Base-by-base conservation (phyloP, 1,140 invertebrate species). In the Diuraphis noxia region DNA sequence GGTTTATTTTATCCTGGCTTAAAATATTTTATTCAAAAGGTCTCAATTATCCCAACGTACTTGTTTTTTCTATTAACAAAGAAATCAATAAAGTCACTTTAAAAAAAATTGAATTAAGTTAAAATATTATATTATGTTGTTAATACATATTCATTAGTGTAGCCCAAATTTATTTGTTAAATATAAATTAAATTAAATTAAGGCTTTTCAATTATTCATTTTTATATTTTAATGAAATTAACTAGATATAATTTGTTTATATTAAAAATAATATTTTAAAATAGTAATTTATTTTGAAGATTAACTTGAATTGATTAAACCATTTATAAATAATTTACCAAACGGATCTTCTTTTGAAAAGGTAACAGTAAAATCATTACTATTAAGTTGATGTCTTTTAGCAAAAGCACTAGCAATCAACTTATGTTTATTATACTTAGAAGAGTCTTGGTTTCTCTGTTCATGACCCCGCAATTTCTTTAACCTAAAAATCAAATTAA, bases 401-500 rank as follows among this genome's bases (percentile, higher is more conserved):
- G 97, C 96, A 95, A 97, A 98, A 3, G 97, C 97, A 93, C 97
- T 96, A 21, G 97, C 97, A 88, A 99, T 98, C 40, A 98, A 96
- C 94, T 98, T 97, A 93, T 98, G 97, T 93, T 98, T 98, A 93
- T 97, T 97, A 92, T 97, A 94, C 93, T 96, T 96, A 63, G 96
- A 94, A 38, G 96, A 96, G 92, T 96, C 96, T 92, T 96, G 8
- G 95, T 94, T 92, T 97, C 96, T 92, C 95, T 95, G n/a, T 96
- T 94, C 38, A 93, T 94, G 36, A 92, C 93, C 92, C 94, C 94
- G 91, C 30, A 43, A 91, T 46, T 91, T 91, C 23, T 91, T 91
- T 49, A 91, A 38, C 89, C 89, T 91, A 81, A 91, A 91, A 91
- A 81, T 81, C 38, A 46, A 91, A 81, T 77, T 90, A 46, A 90